Conservation (phyloP, 1,140 invertebrate genomes). For the Bombus sylvicola region DNA sequence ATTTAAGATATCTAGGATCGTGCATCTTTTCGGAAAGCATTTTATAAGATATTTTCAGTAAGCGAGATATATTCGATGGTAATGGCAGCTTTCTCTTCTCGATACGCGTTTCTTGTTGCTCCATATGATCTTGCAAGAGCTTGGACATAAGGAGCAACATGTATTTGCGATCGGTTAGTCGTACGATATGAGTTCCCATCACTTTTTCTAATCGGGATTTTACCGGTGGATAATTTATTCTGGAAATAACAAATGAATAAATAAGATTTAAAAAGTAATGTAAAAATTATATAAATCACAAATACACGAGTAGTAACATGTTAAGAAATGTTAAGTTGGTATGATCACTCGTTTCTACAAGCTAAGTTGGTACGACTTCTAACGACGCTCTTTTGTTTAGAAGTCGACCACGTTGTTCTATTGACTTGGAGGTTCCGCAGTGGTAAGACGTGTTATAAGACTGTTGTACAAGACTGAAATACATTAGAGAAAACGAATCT, state of each 20-base stretch:
- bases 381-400: too few relatives aligned
- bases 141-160: conserved; percentile 37
- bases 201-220: conserved; percentile 32
- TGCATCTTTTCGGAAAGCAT: neutral
- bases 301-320: too few relatives aligned
- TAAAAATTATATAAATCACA: neutral
- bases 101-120: conserved; percentile 44
- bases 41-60: conserved; percentile 18
- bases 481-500: too few relatives aligned
- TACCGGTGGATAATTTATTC: conserved; percentile 50
- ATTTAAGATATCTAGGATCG: neutral
- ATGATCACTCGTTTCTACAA: too few relatives aligned
- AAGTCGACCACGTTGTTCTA: too few relatives aligned
- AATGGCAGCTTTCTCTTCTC: conserved; percentile 35
- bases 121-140: neutral
- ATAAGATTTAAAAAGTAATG: neutral
- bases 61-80: conserved; percentile 5
- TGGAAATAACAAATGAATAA: neutral
- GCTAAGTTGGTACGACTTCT: too few relatives aligned
- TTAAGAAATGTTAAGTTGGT: too few relatives aligned
- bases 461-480: too few relatives aligned
- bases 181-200: conserved; percentile 47
- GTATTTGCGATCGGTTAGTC: conserved; percentile 55
- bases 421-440: too few relatives aligned
- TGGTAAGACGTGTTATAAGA: too few relatives aligned